Evolutionary conservation across 2,113 vertebrate species (phyloP).

Genomic region (Nansenia antarctica): DNA sequence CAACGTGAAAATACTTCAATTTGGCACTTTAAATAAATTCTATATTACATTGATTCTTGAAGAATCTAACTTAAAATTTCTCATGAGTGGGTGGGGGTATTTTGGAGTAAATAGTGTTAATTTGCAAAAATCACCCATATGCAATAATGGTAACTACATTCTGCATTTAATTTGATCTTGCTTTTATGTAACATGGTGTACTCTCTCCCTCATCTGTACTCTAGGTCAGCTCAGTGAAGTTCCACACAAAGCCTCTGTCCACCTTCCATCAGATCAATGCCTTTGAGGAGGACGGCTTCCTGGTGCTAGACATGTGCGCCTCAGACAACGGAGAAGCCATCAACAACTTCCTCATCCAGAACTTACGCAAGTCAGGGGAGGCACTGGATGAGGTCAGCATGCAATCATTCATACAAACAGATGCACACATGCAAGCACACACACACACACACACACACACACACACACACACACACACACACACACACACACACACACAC

Average conservation of each 20-base stretch:
- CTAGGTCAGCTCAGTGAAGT: slow-evolving; percentile 80
- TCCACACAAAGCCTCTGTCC: slow-evolving; percentile 77
- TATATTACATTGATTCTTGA: too few relatives aligned
- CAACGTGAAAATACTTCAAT: too few relatives aligned
- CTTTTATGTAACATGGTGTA: not conserved
- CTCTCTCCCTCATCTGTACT: not conserved
- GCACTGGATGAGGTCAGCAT: slow-evolving; percentile 82
- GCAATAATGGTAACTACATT: not conserved
- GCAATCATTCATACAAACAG: not conserved
- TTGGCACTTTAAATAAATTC: too few relatives aligned
- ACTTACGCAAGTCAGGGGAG: slow-evolving; percentile 82
- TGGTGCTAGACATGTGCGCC: slow-evolving; percentile 89
- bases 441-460: not conserved
- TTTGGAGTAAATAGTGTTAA: too few relatives aligned
- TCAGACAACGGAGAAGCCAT: slow-evolving; percentile 79
- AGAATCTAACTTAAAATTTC: too few relatives aligned
- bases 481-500: too few relatives aligned
- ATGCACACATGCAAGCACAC: not conserved
- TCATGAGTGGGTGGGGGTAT: too few relatives aligned
- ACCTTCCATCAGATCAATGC: slow-evolving; percentile 95
- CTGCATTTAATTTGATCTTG: not conserved
- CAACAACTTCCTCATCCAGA: slow-evolving; percentile 81
- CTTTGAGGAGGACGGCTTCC: slow-evolving; percentile 85
- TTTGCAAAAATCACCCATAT: too few relatives aligned
- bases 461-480: not conserved